Evolutionary conservation across 2,113 vertebrate genomes (phyloP).

Genomic region (Apistogramma diplotaenia): DNA sequence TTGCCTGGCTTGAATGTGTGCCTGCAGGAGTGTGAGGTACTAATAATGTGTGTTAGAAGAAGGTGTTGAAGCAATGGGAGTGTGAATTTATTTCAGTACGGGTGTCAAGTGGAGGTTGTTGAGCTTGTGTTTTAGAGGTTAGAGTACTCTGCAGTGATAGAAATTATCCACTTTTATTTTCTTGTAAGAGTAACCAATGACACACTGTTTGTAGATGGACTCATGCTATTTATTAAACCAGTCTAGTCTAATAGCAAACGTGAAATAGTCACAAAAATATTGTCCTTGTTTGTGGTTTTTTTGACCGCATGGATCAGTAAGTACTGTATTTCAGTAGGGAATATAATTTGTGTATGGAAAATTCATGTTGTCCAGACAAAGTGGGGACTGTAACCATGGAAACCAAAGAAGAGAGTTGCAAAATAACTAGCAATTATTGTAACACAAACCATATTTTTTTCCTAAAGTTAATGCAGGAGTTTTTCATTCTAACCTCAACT

Average conservation of each 20-base stretch:
- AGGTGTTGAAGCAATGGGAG: constrained; percentile 40
- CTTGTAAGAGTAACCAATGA: background rate
- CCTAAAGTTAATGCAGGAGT: no score
- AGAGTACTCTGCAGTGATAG: background rate
- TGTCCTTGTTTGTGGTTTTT: fast-evolving
- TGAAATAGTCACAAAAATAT: background rate
- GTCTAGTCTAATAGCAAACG: background rate
- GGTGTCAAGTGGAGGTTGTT: constrained; percentile 9
- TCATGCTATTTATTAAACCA: background rate
- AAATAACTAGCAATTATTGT: background rate
- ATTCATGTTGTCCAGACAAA: background rate
- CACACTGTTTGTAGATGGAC: background rate
- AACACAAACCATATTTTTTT: background rate
- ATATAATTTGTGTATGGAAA: background rate
- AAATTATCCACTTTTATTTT: background rate
- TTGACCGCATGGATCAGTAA: fast-evolving
- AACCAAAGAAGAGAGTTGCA: background rate
- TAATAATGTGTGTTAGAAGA: constrained; percentile 50
- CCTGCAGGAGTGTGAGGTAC: constrained; percentile 30
- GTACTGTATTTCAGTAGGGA: background rate
- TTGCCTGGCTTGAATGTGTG: background rate
- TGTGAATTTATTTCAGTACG: constrained; percentile 35
- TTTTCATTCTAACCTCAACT: background rate
- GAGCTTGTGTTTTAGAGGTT: background rate
- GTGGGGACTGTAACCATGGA: background rate